Evolutionary conservation across 1,140 invertebrate species (phyloP), one percentile per base, ranked within the genome.

Genomic region (Probaryconus sp.): DNA sequence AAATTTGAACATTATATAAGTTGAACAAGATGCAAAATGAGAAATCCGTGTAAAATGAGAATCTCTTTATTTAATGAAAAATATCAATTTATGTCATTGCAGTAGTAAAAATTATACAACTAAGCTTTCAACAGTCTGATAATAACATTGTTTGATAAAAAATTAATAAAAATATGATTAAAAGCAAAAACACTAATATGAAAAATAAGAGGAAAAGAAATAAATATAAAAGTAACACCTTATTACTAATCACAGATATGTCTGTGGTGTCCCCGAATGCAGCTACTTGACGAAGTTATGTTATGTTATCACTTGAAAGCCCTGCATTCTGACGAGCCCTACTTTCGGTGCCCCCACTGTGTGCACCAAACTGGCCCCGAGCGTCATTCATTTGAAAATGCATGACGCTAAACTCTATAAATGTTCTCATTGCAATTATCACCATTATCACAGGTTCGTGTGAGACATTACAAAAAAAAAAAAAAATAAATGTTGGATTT

Each of bases 331-430:
- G 83, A 92, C 65, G 88, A 91, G 77, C 69, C 85, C 14, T 77
- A 83, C 26, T 95, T 91, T 81, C 88, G 88, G 47, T 95, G 94
- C 83, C 89, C 91, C 2, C 93, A 95, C 82, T 95, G 94, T 80
- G 85, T 87, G 26, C 69, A 87, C 83, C 38, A 74, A 77, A 70
- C 86, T 78, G 60, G 86, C 81, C 67, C 79, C 63, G 82, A 86
- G 42, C 68, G 73, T 9, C 80, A 83, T 88, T 58, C 94, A 95
- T 86, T 88, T 95, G 55, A 92, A 92, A 85, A 91, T 94, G 87
- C 94, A 95, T 85, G 92, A 93, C 61, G 84, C 88, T 3, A 89
- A 88, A 61, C 83, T 95, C 14, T 94, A 92, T 80, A 92, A 91
- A 71, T 95, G 93, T 85, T 89, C 89, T 1, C 82, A 89, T 69